phyloP scores from a whole-genome alignment of 1,140 invertebrate species.

The Acarapis woodi region DNA sequence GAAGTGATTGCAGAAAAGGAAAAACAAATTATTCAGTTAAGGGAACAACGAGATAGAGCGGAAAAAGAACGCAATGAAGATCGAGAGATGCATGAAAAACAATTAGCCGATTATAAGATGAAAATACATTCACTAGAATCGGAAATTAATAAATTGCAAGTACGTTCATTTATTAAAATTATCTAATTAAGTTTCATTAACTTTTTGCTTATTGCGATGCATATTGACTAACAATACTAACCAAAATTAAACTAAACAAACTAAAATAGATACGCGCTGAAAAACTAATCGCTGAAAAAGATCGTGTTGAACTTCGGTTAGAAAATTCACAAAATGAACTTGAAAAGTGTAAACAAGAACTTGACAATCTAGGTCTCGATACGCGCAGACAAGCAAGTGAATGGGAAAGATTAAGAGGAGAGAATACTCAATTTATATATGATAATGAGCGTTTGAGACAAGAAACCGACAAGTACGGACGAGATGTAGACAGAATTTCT shows the following conservation, averaged over 20 bases:
- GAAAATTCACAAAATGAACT: conserved; percentile 72
- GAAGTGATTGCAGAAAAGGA: conserved; percentile 89
- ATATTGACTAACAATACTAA: background rate
- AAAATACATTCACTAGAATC: conserved; percentile 62
- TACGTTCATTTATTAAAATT: background rate
- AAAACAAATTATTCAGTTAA: conserved; percentile 67
- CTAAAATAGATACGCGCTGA: conserved; percentile 37
- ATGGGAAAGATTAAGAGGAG: conserved; percentile 12
- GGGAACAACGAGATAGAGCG: conserved; percentile 71
- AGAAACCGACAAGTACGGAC: conserved; percentile 11
- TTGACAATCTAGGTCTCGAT: conserved; percentile 62
- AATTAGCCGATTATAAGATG: conserved; percentile 79
- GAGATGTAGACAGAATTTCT: conserved; percentile 2
- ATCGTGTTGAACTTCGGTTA: conserved; percentile 56
- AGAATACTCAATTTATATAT: conserved; percentile 39
- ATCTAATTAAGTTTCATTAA: background rate
- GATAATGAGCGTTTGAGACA: conserved; percentile 43
- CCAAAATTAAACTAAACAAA: background rate
- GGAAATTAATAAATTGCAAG: conserved; percentile 53
- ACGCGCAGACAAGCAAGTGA: conserved; percentile 12
- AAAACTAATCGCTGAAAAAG: conserved; percentile 56
- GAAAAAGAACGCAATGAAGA: conserved; percentile 89
- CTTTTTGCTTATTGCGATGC: background rate
- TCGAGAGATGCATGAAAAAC: conserved; percentile 63
- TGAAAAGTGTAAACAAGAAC: conserved; percentile 67